Percentiles rank a stretch among this genome's conserved stretches.
These are phyloP conservation scores for Craseonycteris thonglongyai DNA, from an alignment of 2,113 vertebrate genomes.

Conservation along the genomic window DNA sequence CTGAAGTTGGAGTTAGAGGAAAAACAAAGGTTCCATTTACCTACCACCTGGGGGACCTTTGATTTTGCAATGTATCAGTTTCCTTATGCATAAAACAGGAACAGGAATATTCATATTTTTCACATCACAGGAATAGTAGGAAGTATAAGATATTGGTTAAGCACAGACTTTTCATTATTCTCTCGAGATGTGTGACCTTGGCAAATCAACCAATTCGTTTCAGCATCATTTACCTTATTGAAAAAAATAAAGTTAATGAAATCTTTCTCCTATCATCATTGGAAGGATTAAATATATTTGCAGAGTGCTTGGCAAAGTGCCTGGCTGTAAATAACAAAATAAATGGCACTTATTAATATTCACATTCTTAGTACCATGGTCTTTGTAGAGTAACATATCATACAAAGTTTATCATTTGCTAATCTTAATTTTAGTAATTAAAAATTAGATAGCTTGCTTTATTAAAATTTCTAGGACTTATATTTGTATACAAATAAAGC, in stretches of 20 bases:
- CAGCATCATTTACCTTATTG: neutral
- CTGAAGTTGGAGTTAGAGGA: neutral
- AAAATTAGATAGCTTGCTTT: neutral
- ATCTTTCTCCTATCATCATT: neutral
- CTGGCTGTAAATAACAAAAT: neutral
- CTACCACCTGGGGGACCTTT: neutral
- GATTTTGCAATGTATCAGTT: neutral
- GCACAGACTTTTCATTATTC: neutral
- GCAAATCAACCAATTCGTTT: neutral
- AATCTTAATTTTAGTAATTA: neutral
- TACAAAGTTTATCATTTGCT: neutral
- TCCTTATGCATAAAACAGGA: neutral
- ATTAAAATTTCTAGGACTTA: neutral
- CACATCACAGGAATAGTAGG: neutral
- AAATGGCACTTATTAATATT: neutral
- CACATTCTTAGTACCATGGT: neutral
- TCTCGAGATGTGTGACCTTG: neutral
- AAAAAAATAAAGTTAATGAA: neutral
- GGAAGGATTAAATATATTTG: neutral
- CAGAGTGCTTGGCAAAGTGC: neutral
- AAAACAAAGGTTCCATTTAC: neutral
- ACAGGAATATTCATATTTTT: neutral
- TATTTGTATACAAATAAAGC: neutral
- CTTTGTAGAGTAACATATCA: neutral
- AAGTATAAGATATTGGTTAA: neutral